These are phyloP conservation scores for Drosophila chauvacae DNA, from an alignment of 1,140 invertebrate species.

Conservation along the genomic window DNA sequence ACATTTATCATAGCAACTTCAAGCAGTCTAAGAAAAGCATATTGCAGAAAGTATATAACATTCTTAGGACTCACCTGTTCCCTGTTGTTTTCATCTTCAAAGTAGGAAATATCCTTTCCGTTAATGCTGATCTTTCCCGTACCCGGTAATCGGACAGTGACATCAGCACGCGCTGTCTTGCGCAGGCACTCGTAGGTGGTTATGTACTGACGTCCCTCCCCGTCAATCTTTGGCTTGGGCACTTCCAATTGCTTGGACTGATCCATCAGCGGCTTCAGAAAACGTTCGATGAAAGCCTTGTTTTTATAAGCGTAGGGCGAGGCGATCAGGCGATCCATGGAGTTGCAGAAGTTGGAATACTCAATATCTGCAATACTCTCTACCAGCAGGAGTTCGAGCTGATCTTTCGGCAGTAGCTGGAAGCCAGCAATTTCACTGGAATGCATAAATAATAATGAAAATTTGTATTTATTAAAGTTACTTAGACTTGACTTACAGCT, in stretches of 20 bases:
- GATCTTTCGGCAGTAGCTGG: constrained; percentile 89
- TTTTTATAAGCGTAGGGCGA: constrained; percentile 89
- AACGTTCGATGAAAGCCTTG: constrained; percentile 90
- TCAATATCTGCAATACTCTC: constrained; percentile 90
- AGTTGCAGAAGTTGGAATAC: constrained; percentile 90
- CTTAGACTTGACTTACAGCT: constrained; percentile 85
- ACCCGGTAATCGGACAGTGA: constrained; percentile 90
- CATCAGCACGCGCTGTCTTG: constrained; percentile 89
- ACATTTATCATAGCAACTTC: background rate
- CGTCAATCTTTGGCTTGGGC: constrained; percentile 88
- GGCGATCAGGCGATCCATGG: constrained; percentile 89
- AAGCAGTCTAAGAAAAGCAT: background rate
- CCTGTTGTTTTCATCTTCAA: constrained; percentile 88
- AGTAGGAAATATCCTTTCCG: constrained; percentile 91
- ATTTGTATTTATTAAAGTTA: no score
- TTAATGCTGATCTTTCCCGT: constrained; percentile 94
- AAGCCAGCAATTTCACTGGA: constrained; percentile 86
- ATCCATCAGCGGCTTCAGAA: constrained; percentile 86
- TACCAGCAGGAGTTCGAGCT: constrained; percentile 88
- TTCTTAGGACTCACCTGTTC: constrained; percentile 88
- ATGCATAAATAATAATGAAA: background rate
- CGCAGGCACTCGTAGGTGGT: constrained; percentile 89
- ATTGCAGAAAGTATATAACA: no score
- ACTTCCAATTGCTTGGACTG: constrained; percentile 86
- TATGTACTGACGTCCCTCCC: constrained; percentile 88